Evolutionary conservation across 2,113 vertebrate species (phyloP).

Genomic region (Saguinus midas): DNA sequence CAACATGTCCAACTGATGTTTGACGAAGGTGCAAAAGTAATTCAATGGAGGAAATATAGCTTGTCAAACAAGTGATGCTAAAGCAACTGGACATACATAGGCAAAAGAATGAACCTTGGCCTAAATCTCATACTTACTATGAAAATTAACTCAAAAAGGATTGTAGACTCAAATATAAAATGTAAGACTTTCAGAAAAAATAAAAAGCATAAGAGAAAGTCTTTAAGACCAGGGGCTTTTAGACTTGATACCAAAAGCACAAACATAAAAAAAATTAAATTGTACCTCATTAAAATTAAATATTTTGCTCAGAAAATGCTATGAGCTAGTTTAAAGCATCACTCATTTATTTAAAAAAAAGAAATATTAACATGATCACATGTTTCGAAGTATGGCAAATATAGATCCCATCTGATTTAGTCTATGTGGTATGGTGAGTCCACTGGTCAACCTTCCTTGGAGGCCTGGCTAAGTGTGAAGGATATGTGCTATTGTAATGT

Average conservation of each 20-base stretch:
- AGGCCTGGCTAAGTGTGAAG: conserved; percentile 30
- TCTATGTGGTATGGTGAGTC: background rate
- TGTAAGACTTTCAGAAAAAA: background rate
- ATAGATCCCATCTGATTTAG: background rate
- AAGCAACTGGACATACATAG: background rate
- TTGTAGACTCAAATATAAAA: conserved; percentile 19
- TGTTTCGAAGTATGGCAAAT: background rate
- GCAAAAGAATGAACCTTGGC: background rate
- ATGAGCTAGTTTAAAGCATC: conserved; percentile 14
- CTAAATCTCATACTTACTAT: background rate
- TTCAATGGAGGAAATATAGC: background rate
- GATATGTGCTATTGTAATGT: conserved; percentile 39
- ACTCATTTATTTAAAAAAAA: background rate
- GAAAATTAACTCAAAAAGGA: conserved; percentile 15
- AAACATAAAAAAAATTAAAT: background rate
- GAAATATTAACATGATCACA: background rate
- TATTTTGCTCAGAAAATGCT: conserved; percentile 15
- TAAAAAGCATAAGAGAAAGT: background rate
- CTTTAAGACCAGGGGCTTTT: background rate
- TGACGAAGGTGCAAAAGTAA: conserved; percentile 7
- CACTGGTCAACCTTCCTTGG: background rate
- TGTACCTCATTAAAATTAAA: background rate
- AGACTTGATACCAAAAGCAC: conserved; percentile 1
- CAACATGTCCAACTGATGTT: background rate
- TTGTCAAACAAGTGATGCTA: background rate